phyloP scores from a whole-genome alignment of 2,113 vertebrate genomes.

The Mionectes macconnelli region DNA sequence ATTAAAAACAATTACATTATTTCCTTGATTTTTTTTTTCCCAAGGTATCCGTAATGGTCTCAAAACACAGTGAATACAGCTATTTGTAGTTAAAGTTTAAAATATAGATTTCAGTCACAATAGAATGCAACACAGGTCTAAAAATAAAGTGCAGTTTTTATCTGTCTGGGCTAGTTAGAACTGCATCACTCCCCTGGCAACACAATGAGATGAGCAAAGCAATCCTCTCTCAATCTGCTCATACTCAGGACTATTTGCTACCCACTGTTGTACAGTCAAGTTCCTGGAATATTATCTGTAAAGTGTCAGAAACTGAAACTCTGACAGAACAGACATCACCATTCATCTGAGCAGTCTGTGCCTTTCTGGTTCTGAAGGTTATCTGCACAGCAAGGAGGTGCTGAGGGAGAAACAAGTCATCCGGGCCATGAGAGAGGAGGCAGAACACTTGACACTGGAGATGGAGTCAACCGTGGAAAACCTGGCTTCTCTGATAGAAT shows the following conservation, averaged over 20 bases:
- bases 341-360: neutral
- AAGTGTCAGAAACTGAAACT: neutral
- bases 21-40: neutral
- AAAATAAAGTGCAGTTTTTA: neutral
- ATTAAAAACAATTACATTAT: neutral
- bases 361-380: neutral
- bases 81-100: neutral
- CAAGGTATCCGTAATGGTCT: neutral
- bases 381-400: neutral
- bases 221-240: neutral
- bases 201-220: neutral
- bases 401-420: neutral
- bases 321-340: neutral
- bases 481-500: neutral
- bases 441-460: neutral
- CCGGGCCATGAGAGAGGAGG: accelerated
- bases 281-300: neutral
- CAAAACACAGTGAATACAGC: neutral
- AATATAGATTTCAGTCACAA: neutral
- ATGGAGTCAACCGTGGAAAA: neutral
- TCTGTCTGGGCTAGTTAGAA: neutral
- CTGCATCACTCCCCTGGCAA: neutral
- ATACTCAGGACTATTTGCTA: neutral
- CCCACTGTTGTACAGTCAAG: neutral
- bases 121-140: neutral